Conservation (phyloP, 2,888 invertebrate genomes). For the Ceraclea dissimilis region DNA sequence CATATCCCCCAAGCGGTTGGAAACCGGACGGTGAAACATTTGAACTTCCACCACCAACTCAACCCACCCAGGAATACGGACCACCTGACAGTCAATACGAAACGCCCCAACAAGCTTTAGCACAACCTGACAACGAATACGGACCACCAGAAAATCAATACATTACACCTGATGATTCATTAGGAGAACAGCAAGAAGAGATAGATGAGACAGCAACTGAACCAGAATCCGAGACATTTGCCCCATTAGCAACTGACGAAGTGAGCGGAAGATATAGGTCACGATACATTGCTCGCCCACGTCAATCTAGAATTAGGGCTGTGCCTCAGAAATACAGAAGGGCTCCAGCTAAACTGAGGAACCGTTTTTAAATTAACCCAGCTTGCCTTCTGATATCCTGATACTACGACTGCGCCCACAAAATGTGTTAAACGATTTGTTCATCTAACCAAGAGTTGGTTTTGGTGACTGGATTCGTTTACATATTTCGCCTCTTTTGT, state of each 20-base stretch:
- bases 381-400: background rate
- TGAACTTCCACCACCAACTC: conserved; percentile 33
- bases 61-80: conserved; percentile 25
- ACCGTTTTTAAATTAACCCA: conserved; percentile 6
- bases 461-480: too few species aligned
- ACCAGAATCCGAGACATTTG: conserved; percentile 10
- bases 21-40: conserved; percentile 39
- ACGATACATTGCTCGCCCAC: conserved; percentile 1
- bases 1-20: conserved; percentile 40
- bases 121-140: conserved; percentile 16
- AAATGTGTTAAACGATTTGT: too few species aligned
- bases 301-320: conserved; percentile 1
- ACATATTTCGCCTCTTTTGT: too few species aligned
- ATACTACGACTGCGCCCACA: background rate
- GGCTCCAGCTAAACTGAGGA: conserved; percentile 9
- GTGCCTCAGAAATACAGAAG: conserved; percentile 1
- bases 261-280: conserved; percentile 10
- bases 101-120: conserved; percentile 27
- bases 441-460: too few species aligned
- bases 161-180: conserved; percentile 27
- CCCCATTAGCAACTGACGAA: conserved; percentile 2
- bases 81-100: conserved; percentile 28
- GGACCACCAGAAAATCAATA: conserved; percentile 29
- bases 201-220: conserved; percentile 1
- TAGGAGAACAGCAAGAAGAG: conserved; percentile 6